Base-by-base conservation (phyloP, 2,888 invertebrate species). In the Lasioglossum zephyrum region DNA sequence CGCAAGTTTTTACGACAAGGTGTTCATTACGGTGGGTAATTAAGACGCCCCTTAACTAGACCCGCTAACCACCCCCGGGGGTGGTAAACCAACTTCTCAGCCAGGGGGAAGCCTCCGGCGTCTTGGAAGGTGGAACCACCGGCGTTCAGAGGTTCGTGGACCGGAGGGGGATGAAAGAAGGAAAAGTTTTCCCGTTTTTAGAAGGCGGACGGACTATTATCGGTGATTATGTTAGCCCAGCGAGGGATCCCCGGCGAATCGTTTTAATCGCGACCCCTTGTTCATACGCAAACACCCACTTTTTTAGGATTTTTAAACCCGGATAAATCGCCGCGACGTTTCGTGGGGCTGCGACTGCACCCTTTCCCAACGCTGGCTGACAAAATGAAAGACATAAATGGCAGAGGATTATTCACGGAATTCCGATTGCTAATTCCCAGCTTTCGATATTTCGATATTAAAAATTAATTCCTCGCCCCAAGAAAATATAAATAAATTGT, bases 11-110 rank as follows among this genome's bases (percentile, higher is more conserved):
- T 95, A 95, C 95, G 95, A 95, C 95, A 95, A 95, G 95, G 95
- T 95, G 95, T 95, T 95, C 95, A 95, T 95, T 95, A 95, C 94
- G 93, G 93, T 93, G 95, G 95, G 95, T 95, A 95, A 95, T 95
- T 95, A 95, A 95, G 95, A 95, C 94, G 94, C 94, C 94, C 95
- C 94, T 94, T 94, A 95, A 94, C 94, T 94, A 94, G 94, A 94
- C 92, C 94, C 94, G 94, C 94, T 94, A 94, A 94, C 94, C 93
- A 94, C 92, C 93, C 94, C 91, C 92, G 93, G 93, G 93, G 94
- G 94, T 93, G 95, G 95, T 95, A 95, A 95, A 95, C 94, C 94
- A 93, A 95, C 93, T 94, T 94, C 93, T 93, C 92, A 92, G 93
- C 92, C n/a, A 88, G 80, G 87, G 87, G 76, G 74, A 80, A 79